These are phyloP conservation scores for Hylyphantes graminicola DNA, from an alignment of 1,140 invertebrate species.

Conservation along the genomic window DNA sequence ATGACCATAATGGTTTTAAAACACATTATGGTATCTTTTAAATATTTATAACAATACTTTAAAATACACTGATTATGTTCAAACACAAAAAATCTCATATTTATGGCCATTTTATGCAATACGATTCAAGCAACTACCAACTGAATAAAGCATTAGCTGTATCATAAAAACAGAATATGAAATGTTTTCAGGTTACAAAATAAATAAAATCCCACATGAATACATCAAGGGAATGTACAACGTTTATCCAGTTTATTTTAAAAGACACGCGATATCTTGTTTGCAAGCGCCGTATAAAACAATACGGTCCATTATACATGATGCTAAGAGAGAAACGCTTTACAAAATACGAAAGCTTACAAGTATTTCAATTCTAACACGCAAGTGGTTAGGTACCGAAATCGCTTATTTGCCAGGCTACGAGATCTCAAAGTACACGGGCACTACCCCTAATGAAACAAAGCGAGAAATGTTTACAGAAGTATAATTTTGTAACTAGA, in stretches of 20 bases:
- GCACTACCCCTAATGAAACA: neutral
- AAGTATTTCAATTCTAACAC: constrained; percentile 26
- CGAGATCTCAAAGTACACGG: constrained; percentile 8
- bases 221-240: neutral
- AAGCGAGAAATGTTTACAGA: constrained; percentile 37
- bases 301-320: constrained; percentile 4
- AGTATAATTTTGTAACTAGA: constrained; percentile 43
- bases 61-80: too few relatives aligned
- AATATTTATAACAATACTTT: too few relatives aligned
- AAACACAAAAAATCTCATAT: too few relatives aligned
- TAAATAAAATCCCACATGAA: neutral
- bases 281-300: constrained; percentile 11
- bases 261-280: constrained; percentile 30
- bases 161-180: too few relatives aligned
- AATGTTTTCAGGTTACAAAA: too few relatives aligned
- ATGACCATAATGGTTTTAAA: too few relatives aligned
- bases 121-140: too few relatives aligned
- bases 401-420: constrained; percentile 32
- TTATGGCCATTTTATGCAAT: too few relatives aligned
- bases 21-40: too few relatives aligned
- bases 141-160: constrained; percentile 5
- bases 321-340: constrained; percentile 2
- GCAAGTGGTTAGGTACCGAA: constrained; percentile 26
- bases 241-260: constrained; percentile 10
- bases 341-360: constrained; percentile 34